phyloP scores from a whole-genome alignment of 2,888 invertebrate genomes.

The Linnaemya vulpina region DNA sequence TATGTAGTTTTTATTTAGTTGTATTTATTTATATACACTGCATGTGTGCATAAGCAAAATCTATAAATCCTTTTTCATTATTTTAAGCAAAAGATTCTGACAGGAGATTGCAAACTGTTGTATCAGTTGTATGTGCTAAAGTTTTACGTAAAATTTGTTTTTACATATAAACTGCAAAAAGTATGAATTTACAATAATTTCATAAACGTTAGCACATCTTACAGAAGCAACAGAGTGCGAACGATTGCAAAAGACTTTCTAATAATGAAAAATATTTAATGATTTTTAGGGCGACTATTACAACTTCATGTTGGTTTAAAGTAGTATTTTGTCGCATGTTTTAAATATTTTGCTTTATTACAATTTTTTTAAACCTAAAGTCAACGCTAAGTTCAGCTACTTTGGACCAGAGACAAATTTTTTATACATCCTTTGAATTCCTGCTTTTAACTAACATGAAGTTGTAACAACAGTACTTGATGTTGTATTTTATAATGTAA shows the following conservation, averaged over 20 bases:
- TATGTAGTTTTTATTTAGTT: slow-evolving; percentile 37
- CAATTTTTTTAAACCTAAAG: too few species aligned
- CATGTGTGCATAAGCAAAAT: slow-evolving; percentile 26
- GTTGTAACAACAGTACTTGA: too few species aligned
- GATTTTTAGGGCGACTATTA: too few species aligned
- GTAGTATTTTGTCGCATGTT: too few species aligned
- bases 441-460: too few species aligned
- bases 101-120: neutral
- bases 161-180: neutral
- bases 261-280: neutral
- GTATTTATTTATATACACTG: slow-evolving; percentile 56
- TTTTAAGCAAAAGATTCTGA: neutral
- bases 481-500: slow-evolving; percentile 6
- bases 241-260: neutral
- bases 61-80: neutral
- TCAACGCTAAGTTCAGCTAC: too few species aligned
- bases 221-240: neutral
- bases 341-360: too few species aligned
- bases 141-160: neutral
- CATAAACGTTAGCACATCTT: neutral
- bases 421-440: too few species aligned
- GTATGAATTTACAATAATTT: neutral
- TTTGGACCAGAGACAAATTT: too few species aligned
- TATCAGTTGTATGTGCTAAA: neutral
- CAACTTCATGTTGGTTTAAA: too few species aligned